Conservation (phyloP, 2,113 vertebrate genomes). For the Myiopsitta monachus region DNA sequence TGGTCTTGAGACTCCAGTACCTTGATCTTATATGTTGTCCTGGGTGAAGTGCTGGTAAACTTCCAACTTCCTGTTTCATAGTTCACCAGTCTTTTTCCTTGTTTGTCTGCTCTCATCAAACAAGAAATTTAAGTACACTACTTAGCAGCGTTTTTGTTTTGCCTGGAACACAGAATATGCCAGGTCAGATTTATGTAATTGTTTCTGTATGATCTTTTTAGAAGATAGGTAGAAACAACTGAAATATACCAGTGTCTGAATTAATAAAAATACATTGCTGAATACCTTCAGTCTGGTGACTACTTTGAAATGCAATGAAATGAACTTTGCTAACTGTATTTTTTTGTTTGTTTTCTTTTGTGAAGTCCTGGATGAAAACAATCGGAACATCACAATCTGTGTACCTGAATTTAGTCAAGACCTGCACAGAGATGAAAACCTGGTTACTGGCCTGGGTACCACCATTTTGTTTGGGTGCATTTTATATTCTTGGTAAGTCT, state of each 20-base stretch:
- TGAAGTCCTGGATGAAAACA: slow-evolving; percentile 73
- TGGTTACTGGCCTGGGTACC: slow-evolving; percentile 86
- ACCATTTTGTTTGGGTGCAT: slow-evolving; percentile 86
- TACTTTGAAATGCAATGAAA: neutral
- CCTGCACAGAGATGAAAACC: slow-evolving; percentile 82
- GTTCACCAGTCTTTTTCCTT: neutral
- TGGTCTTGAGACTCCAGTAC: neutral
- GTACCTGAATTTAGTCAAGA: slow-evolving; percentile 83
- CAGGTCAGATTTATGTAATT: neutral
- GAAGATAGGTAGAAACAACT: neutral
- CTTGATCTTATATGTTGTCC: neutral
- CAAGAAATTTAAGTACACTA: neutral
- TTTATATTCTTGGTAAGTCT: slow-evolving; percentile 91
- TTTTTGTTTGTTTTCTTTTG: slow-evolving; percentile 28
- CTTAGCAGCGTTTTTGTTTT: neutral
- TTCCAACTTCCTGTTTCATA: neutral
- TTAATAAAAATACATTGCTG: neutral
- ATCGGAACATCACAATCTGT: slow-evolving; percentile 87
- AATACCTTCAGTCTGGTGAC: neutral
- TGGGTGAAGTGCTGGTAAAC: neutral
- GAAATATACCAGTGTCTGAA: neutral
- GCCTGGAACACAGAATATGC: neutral
- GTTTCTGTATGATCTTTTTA: neutral
- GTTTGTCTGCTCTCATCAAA: neutral
- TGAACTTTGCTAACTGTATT: neutral